Evolutionary conservation across 2,888 invertebrate genomes (phyloP), one percentile per base, ranked within the genome.

Genomic region (Drosophila kanekoi): DNA sequence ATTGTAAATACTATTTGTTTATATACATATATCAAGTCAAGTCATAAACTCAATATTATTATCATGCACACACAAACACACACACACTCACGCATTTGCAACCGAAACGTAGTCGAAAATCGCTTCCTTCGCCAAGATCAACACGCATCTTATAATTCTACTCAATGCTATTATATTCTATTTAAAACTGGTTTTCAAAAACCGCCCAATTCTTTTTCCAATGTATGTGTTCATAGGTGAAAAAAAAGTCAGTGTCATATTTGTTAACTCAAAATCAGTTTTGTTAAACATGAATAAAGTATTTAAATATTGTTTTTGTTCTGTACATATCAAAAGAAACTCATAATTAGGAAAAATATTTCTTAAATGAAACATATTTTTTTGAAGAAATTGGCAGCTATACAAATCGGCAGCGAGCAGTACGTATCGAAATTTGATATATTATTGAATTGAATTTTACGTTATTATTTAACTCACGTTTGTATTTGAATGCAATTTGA

Each of bases 1-100:
- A 72, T 79, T 81, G 83, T 83, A 84, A 73, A 83, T 84, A 83
- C 66, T 73, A 69, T 56, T 72, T 54, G 66, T 54, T 77, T 64
- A 62, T 68, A 77, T 66, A 65, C 62, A 62, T 68, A 77, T 66
- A 65, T 71, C 79, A 77, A 79, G 52, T 64, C 69, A 59, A 56
- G 45, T 72, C 81, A 83, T 72, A 62, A 33, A 56, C 61, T 33
- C 28, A 28, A 28, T 28, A n/a, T 33, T 28, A n/a, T 33, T 41
- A 65, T 58, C 62, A 59, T 14, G 49, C 52, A 48, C 72, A 61
- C 61, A 57, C 68, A 66, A 61, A 43, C 52, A 48, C 72, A 61
- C 61, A 57, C 68, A 66, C 63, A 43, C 72, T 18, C 18, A 69
- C 58, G 45, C 72, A 64, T 63, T 61, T 66, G 33, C 64, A 73